A percentile compares a stretch with the other conserved stretches of the same genome.
These are phyloP conservation scores for Melikaiella ostensackeni DNA, from an alignment of 2,888 invertebrate genomes.

Conservation along the genomic window DNA sequence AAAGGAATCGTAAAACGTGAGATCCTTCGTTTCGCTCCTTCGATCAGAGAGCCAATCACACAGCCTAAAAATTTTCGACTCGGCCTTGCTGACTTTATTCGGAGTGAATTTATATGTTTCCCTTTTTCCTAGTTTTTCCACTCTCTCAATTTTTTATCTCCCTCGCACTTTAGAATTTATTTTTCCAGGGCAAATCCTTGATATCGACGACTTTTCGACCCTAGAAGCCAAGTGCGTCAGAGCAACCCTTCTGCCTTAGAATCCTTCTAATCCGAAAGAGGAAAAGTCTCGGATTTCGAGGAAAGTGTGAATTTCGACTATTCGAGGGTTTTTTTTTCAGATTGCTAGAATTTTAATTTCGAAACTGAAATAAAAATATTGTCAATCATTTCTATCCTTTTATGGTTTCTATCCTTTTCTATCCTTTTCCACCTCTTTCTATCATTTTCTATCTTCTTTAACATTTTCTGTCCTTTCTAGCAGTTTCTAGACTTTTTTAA, in stretches of 20 bases:
- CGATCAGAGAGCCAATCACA: constrained; percentile 53
- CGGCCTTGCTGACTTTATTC: not conserved
- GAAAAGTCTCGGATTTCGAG: not conserved
- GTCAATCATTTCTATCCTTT: too few species aligned
- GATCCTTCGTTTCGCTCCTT: constrained; percentile 42
- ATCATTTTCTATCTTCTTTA: too few species aligned
- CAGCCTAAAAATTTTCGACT: constrained; percentile 2
- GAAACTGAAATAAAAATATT: too few species aligned
- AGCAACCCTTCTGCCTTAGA: constrained; percentile 1
- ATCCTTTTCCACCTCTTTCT: too few species aligned
- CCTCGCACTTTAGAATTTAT: not conserved
- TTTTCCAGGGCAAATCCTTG: not conserved
- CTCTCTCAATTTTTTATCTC: not conserved
- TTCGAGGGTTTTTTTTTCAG: not conserved
- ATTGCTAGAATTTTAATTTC: too few species aligned
- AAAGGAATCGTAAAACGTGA: constrained; percentile 59
- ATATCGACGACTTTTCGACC: not conserved
- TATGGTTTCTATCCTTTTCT: too few species aligned
- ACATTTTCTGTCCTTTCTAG: too few species aligned
- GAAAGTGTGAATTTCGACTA: not conserved
- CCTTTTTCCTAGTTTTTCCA: not conserved
- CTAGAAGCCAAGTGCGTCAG: not conserved
- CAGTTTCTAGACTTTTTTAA: too few species aligned
- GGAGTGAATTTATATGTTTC: not conserved
- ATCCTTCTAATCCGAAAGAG: not conserved